These are phyloP conservation scores for Drosophila quinaria DNA, from an alignment of 2,888 invertebrate genomes.

Conservation along the genomic window DNA sequence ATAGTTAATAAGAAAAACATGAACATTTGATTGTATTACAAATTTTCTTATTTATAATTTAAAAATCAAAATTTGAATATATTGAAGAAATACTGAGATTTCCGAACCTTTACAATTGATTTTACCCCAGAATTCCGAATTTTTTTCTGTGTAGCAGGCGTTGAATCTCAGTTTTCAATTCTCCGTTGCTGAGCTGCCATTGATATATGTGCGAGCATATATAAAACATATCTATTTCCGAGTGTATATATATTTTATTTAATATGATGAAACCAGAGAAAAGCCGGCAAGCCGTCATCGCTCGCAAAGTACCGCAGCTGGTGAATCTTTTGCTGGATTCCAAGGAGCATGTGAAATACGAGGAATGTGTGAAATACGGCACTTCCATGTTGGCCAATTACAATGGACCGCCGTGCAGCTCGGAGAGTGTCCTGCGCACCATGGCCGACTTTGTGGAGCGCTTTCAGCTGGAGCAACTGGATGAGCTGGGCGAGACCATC, in stretches of 20 bases:
- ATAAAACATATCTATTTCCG: not conserved
- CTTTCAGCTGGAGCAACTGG: slow-evolving; percentile 26
- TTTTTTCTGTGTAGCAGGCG: slow-evolving; percentile 3
- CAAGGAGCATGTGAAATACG: not conserved
- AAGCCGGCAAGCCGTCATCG: slow-evolving; percentile 9
- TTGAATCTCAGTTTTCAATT: slow-evolving; percentile 26
- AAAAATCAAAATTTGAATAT: no score
- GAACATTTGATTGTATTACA: no score
- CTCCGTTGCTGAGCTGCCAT: slow-evolving; percentile 2
- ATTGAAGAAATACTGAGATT: no score
- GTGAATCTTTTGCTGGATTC: slow-evolving; percentile 19
- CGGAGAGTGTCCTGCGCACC: slow-evolving; percentile 5
- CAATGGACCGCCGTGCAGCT: not conserved
- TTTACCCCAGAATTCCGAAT: no score
- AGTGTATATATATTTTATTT: slow-evolving; percentile 32
- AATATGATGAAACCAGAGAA: slow-evolving; percentile 12
- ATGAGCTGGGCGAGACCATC: slow-evolving; percentile 22
- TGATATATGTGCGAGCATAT: slow-evolving; percentile 5
- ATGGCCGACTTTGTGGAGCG: slow-evolving; percentile 42
- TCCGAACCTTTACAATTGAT: no score
- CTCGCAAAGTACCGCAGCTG: slow-evolving; percentile 32
- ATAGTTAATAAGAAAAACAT: no score
- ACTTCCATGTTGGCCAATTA: not conserved
- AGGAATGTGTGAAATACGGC: slow-evolving; percentile 12
- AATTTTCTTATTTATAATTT: no score